Conservation (phyloP, 1,140 invertebrate genomes). For the Brachionus rotundiformis region DNA sequence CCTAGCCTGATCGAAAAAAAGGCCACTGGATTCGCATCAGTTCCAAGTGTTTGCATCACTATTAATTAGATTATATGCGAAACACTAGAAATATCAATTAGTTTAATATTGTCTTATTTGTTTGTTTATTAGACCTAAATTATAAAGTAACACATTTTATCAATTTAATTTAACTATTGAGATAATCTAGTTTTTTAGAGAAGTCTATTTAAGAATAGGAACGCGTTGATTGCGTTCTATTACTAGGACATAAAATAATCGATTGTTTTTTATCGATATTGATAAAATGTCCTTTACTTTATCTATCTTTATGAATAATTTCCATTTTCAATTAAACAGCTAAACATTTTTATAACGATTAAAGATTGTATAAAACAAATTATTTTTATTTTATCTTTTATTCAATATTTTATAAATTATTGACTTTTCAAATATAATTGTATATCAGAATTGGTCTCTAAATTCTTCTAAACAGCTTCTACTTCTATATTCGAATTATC, state of each 20-base stretch:
- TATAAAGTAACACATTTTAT: slow-evolving; percentile 9
- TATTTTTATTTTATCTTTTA: too few relatives aligned
- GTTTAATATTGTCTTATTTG: slow-evolving; percentile 25
- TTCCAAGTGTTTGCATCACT: slow-evolving; percentile 36
- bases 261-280: too few relatives aligned
- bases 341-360: too few relatives aligned
- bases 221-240: not conserved
- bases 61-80: slow-evolving; percentile 35
- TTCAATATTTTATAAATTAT: too few relatives aligned
- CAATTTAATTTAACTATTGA: not conserved
- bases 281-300: too few relatives aligned
- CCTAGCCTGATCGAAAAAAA: not conserved
- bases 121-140: slow-evolving; percentile 27
- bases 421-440: too few relatives aligned
- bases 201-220: not conserved
- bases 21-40: slow-evolving; percentile 27
- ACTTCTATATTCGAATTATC: too few relatives aligned
- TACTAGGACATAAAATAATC: not conserved
- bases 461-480: too few relatives aligned
- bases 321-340: too few relatives aligned
- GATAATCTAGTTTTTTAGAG: not conserved
- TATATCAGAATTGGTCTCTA: too few relatives aligned
- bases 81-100: slow-evolving; percentile 51
- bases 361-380: too few relatives aligned
- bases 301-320: too few relatives aligned